Evolutionary conservation across 2,113 vertebrate genomes (phyloP).

Genomic region (Lophura nycthemera): DNA sequence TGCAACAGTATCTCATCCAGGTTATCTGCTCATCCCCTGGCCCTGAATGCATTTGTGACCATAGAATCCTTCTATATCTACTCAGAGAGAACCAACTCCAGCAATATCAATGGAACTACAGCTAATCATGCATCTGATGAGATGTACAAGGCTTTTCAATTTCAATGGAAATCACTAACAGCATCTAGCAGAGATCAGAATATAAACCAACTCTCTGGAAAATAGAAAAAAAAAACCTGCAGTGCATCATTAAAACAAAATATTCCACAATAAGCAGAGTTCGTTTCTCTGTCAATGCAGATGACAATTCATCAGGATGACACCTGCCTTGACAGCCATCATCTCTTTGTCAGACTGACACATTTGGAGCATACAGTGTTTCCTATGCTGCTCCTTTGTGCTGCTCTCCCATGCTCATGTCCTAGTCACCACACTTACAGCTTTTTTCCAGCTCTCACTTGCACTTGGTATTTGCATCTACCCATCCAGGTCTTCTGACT

Average conservation of each 20-base stretch:
- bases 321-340: constrained; percentile 22
- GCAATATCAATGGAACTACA: background rate
- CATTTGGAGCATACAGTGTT: background rate
- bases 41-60: background rate
- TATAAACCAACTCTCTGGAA: background rate
- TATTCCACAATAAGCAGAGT: background rate
- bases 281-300: background rate
- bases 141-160: background rate
- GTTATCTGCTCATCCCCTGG: background rate
- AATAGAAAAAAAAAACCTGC: background rate
- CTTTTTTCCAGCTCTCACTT: background rate
- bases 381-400: background rate
- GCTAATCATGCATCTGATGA: background rate
- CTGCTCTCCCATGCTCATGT: background rate
- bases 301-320: constrained; percentile 9
- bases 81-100: background rate
- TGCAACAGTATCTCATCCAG: background rate
- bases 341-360: background rate
- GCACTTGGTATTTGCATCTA: constrained; percentile 7
- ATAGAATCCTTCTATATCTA: background rate
- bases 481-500: background rate
- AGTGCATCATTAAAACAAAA: background rate
- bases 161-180: background rate
- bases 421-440: background rate
- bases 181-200: background rate